Evolutionary conservation across 2,888 invertebrate species (phyloP).

Genomic region (Taenaris catops): DNA sequence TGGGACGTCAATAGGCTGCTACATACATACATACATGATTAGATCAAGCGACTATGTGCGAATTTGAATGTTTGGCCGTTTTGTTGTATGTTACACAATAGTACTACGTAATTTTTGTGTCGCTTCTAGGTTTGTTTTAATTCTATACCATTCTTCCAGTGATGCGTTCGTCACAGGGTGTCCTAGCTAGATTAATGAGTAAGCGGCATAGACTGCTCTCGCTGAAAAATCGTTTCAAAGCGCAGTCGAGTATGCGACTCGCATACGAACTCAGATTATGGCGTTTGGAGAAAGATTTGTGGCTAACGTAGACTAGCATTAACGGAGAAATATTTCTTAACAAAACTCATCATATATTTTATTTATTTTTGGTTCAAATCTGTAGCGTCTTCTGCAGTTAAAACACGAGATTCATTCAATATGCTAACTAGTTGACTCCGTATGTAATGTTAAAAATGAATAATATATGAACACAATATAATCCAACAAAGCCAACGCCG

Average conservation of each 20-base stretch:
- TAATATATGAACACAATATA: not conserved
- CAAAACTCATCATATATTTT: not conserved
- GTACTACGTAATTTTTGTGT: not conserved
- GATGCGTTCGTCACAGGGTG: conserved; percentile 30
- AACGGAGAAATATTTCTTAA: not conserved
- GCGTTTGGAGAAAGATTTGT: conserved; percentile 7
- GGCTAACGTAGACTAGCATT: conserved; percentile 5
- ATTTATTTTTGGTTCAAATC: not conserved
- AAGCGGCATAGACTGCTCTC: conserved; percentile 22
- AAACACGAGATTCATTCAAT: too few species aligned
- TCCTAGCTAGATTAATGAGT: conserved; percentile 29
- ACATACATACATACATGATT: too few species aligned
- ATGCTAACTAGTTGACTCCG: too few species aligned
- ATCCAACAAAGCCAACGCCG: too few species aligned
- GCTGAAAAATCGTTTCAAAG: conserved; percentile 27
- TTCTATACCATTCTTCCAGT: conserved; percentile 18
- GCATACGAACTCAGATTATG: conserved; percentile 17
- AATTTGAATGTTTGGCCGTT: too few species aligned
- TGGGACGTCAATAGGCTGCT: too few species aligned
- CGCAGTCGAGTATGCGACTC: conserved; percentile 20
- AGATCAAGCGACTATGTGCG: too few species aligned
- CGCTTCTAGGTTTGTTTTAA: conserved; percentile 11
- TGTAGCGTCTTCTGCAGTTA: too few species aligned
- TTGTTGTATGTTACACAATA: too few species aligned
- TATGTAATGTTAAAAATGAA: not conserved